Conservation (phyloP, 1,140 invertebrate species). For the Macrosteles quadrilineatus region DNA sequence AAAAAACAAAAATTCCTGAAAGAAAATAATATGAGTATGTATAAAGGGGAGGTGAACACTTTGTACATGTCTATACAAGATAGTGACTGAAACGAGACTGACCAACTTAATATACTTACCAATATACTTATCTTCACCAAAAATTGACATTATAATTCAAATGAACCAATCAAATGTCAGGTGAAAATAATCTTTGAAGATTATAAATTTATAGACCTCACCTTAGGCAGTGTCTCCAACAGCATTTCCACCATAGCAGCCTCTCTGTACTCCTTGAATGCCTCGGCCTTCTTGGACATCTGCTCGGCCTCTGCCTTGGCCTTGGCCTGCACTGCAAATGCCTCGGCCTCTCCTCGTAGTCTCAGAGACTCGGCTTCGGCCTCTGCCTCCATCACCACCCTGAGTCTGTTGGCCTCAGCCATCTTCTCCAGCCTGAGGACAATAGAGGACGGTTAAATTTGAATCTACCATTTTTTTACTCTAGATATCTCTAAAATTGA, state of each 20-base stretch:
- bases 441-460: conserved; percentile 33
- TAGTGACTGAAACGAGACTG: too few species aligned
- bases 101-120: too few species aligned
- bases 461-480: too few species aligned
- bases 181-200: too few species aligned
- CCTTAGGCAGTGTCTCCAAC: conserved; percentile 93
- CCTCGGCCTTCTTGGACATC: conserved; percentile 95
- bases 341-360: conserved; percentile 85
- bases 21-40: too few species aligned
- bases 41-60: too few species aligned
- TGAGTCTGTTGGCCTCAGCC: conserved; percentile 86
- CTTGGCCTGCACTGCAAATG: conserved; percentile 90
- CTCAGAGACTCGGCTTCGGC: conserved; percentile 90
- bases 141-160: too few species aligned
- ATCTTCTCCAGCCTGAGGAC: conserved; percentile 79
- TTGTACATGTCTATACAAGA: too few species aligned
- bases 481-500: neutral
- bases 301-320: conserved; percentile 95
- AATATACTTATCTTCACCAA: too few species aligned
- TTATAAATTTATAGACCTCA: too few species aligned
- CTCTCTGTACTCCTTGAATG: conserved; percentile 93
- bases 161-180: too few species aligned
- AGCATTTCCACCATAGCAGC: conserved; percentile 98
- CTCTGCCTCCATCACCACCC: conserved; percentile 87
- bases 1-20: too few species aligned